phyloP scores from a whole-genome alignment of 2,113 vertebrate genomes.

The Heterochromis multidens region DNA sequence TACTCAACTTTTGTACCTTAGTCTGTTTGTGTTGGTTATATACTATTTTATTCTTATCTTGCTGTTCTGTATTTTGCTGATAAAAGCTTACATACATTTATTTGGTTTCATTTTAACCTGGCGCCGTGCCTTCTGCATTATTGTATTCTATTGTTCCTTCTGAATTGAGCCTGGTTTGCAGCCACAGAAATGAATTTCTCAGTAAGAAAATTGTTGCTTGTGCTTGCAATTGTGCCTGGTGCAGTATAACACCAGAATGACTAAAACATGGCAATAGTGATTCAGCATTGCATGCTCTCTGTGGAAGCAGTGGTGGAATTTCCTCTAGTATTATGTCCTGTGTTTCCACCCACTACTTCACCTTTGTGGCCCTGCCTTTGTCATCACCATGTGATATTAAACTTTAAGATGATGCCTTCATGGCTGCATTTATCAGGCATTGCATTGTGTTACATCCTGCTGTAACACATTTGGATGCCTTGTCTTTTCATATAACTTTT shows the following conservation, averaged over 20 bases:
- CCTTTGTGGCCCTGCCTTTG: slow-evolving; percentile 21
- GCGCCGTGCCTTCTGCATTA: slow-evolving; percentile 26
- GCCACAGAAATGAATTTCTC: slow-evolving; percentile 34
- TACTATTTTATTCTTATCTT: slow-evolving; percentile 22
- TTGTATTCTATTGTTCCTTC: slow-evolving; percentile 17
- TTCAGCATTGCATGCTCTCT: slow-evolving; percentile 50
- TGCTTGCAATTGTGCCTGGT: slow-evolving; percentile 24
- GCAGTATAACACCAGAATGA: slow-evolving; percentile 21
- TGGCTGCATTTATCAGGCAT: slow-evolving; percentile 43
- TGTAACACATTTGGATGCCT: slow-evolving; percentile 50
- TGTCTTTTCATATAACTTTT: slow-evolving; percentile 58
- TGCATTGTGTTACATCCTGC: slow-evolving; percentile 27
- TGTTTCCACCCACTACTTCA: slow-evolving; percentile 33
- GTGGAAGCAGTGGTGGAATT: slow-evolving; percentile 34
- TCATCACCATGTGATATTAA: slow-evolving; percentile 35
- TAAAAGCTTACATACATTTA: slow-evolving; percentile 12
- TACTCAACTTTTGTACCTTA: slow-evolving; percentile 32
- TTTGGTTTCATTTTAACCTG: slow-evolving; percentile 4
- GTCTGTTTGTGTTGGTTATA: slow-evolving; percentile 23
- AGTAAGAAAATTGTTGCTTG: not conserved
- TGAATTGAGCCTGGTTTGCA: slow-evolving; percentile 30
- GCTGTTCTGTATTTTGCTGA: slow-evolving; percentile 43
- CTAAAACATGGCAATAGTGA: slow-evolving; percentile 18
- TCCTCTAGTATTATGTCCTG: slow-evolving; percentile 44
- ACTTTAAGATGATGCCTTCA: slow-evolving; percentile 30